Evolutionary conservation across 2,113 vertebrate genomes (phyloP).

Genomic region (Polyodon spathula): DNA sequence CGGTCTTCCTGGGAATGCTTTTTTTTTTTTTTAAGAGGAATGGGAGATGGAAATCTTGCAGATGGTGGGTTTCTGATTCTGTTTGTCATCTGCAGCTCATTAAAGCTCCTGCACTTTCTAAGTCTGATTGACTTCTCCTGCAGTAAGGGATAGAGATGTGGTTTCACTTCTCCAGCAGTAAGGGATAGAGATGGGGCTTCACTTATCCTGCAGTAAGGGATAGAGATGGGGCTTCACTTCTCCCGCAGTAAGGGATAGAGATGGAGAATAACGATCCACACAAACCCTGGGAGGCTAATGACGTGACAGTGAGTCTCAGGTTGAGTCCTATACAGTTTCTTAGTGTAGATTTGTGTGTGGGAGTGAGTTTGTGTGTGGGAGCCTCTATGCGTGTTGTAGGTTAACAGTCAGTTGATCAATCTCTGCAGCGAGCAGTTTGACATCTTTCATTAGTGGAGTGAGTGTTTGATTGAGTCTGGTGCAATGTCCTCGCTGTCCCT

Average conservation of each 20-base stretch:
- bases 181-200: constrained; percentile 10
- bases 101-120: constrained; percentile 67
- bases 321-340: too few relatives aligned
- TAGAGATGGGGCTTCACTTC: too few relatives aligned
- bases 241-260: neutral
- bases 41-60: constrained; percentile 69
- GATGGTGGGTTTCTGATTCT: constrained; percentile 65
- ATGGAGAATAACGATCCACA: too few relatives aligned
- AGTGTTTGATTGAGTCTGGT: neutral
- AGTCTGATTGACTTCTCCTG: constrained; percentile 60
- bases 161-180: constrained; percentile 30
- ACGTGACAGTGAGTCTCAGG: too few relatives aligned
- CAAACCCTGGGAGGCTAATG: too few relatives aligned
- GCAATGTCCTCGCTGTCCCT: neutral
- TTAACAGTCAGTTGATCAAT: neutral
- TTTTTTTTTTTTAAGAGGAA: constrained; percentile 52
- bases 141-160: constrained; percentile 26
- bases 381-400: neutral
- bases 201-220: neutral
- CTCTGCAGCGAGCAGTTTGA: neutral
- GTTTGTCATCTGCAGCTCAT: constrained; percentile 61
- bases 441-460: neutral
- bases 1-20: too few relatives aligned
- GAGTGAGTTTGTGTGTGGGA: neutral
- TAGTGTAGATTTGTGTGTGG: neutral